These are phyloP conservation scores for Zygothrica quintamaculata DNA, from an alignment of 2,888 invertebrate species.

Conservation along the genomic window DNA sequence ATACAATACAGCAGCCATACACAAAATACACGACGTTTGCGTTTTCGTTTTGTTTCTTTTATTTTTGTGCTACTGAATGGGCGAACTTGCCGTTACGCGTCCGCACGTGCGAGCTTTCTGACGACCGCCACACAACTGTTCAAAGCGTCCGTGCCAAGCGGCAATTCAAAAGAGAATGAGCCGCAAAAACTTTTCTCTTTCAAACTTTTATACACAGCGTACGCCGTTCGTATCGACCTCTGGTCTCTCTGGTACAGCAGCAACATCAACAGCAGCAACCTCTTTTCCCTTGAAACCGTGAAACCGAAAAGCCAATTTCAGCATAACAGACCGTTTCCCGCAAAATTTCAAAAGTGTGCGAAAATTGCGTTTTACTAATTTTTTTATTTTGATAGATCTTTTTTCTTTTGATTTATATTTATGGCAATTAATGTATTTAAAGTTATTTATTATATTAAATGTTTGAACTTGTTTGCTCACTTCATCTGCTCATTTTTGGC, in stretches of 20 bases:
- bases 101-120: slow-evolving; percentile 75
- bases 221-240: slow-evolving; percentile 25
- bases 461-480: slow-evolving; percentile 12
- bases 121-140: slow-evolving; percentile 62
- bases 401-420: too few species aligned
- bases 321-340: too few species aligned
- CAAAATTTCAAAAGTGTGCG: too few species aligned
- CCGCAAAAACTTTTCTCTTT: slow-evolving; percentile 51
- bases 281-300: slow-evolving; percentile 35
- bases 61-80: slow-evolving; percentile 40
- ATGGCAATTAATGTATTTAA: too few species aligned
- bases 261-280: slow-evolving; percentile 43
- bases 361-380: too few species aligned
- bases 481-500: slow-evolving; percentile 36
- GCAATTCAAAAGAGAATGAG: slow-evolving; percentile 55
- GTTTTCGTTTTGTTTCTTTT: slow-evolving; percentile 50
- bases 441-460: neutral
- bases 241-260: slow-evolving; percentile 10
- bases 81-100: slow-evolving; percentile 58
- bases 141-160: slow-evolving; percentile 50
- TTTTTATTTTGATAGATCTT: too few species aligned
- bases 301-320: too few species aligned
- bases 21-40: slow-evolving; percentile 56
- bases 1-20: slow-evolving; percentile 27
- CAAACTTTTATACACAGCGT: slow-evolving; percentile 50